A percentile compares a stretch with the other conserved stretches of the same genome.
These are phyloP conservation scores for Baccha elongata DNA, from an alignment of 2,888 invertebrate species.

Conservation along the genomic window DNA sequence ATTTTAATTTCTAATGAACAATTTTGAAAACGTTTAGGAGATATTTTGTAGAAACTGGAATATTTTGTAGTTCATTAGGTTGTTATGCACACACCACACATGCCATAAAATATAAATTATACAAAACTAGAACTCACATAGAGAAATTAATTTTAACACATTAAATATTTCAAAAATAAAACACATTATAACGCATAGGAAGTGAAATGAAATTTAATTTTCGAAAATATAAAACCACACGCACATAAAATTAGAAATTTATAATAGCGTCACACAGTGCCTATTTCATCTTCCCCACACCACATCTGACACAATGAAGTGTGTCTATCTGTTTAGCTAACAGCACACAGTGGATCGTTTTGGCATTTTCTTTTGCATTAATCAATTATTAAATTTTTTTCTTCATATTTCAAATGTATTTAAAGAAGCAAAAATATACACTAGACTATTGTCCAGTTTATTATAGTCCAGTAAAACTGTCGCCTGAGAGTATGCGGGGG, in stretches of 20 bases:
- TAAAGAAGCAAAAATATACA: no score
- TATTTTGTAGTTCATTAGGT: background rate
- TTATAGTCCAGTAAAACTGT: no score
- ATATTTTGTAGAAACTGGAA: background rate
- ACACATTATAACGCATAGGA: background rate
- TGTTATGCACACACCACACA: conserved; percentile 3
- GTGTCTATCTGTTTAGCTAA: conserved; percentile 16
- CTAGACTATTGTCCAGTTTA: no score
- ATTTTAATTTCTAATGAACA: background rate
- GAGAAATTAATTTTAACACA: conserved; percentile 12
- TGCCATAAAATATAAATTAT: background rate
- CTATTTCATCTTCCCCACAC: background rate
- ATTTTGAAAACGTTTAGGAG: conserved; percentile 13
- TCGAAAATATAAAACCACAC: conserved; percentile 8
- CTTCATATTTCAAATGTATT: no score
- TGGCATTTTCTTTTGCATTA: no score
- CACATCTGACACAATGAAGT: conserved; percentile 21
- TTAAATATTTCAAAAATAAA: conserved; percentile 15
- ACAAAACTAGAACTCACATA: background rate
- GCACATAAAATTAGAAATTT: conserved; percentile 21
- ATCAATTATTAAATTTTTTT: no score
- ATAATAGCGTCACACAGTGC: conserved; percentile 4
- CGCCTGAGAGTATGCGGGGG: no score
- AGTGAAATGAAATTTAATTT: conserved; percentile 13
- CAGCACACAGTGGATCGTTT: background rate